Conservation (phyloP, 2,888 invertebrate genomes). For the Polymixis lichenea region DNA sequence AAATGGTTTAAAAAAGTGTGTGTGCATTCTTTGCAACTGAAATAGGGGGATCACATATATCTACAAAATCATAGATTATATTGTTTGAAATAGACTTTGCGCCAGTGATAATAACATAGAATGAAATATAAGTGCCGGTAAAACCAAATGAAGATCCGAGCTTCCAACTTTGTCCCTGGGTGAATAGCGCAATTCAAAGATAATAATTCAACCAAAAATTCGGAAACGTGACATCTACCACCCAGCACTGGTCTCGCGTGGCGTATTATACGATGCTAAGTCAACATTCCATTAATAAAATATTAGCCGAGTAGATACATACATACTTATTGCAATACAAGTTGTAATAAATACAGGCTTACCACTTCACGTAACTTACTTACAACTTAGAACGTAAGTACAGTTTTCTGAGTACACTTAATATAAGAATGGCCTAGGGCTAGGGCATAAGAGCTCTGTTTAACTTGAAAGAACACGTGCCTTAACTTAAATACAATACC, state of each 20-base stretch:
- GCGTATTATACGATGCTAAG: too few relatives aligned
- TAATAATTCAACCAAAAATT: too few relatives aligned
- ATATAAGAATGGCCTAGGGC: not conserved
- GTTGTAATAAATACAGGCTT: not conserved
- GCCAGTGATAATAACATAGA: not conserved
- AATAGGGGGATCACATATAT: not conserved
- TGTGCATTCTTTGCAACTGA: too few relatives aligned
- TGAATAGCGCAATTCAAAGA: too few relatives aligned
- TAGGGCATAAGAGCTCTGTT: not conserved
- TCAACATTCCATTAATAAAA: too few relatives aligned
- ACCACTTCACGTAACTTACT: not conserved
- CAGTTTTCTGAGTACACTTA: not conserved
- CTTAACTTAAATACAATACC: slow-evolving; percentile 8
- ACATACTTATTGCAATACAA: too few relatives aligned
- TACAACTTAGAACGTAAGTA: not conserved
- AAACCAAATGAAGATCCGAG: too few relatives aligned
- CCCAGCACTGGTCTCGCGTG: too few relatives aligned
- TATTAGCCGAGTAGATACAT: too few relatives aligned
- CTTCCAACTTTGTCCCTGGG: not conserved
- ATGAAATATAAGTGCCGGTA: not conserved
- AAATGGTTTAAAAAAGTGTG: slow-evolving; percentile 1
- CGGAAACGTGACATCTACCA: too few relatives aligned
- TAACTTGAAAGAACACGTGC: not conserved
- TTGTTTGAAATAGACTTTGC: not conserved
- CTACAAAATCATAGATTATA: not conserved